Base-by-base conservation (phyloP, 2,888 invertebrate genomes). In the Malacosoma neustria region DNA sequence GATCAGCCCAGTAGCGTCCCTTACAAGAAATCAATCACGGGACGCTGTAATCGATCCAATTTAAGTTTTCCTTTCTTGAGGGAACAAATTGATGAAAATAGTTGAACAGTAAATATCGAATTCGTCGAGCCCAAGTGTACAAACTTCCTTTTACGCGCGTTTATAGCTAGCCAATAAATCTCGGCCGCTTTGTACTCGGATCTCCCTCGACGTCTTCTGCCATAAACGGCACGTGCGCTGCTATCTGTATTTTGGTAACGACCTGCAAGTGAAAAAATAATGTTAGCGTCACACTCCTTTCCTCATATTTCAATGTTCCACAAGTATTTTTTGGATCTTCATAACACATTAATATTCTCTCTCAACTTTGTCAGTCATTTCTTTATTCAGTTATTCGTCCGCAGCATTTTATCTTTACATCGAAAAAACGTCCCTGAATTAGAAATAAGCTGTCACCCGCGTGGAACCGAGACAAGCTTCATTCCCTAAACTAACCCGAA, bases 51-150 rank as follows among this genome's bases (percentile, higher is more conserved):
- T 77, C 72, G 71, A 54, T 62, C 56, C 73, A 79, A 76, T 79
- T 76, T 73, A 77, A 77, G 71, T 73, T 76, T 73, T 72, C 69
- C 68, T 68, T 70, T 72, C 67, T 68, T 68, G 54, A 67, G 65
- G 55, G 54, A 71, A 72, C 70, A 75, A 77, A 73, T 72, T 72
- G 68, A 72, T 71, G 68, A 60, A 72, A 74, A 73, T 73, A 75
- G 69, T 77, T 72, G 66, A 72, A 73, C 66, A 72, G 68, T 68
- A 61, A 70, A 67, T 72, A 70, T 70, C 62, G 63, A 30, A 65
- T 63, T 69, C 67, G 63, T 57, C 51, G 61, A 58, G 59, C 57
- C 55, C 56, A 51, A 59, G 64, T 60, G 60, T 63, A 72, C 69
- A 72, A 76, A 74, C 63, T 77, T 73, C 65, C 63, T 63, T 63